A percentile compares a stretch with the other conserved stretches of the same genome.
phyloP scores from a whole-genome alignment of 1,140 invertebrate species.

The Patella vulgata region DNA sequence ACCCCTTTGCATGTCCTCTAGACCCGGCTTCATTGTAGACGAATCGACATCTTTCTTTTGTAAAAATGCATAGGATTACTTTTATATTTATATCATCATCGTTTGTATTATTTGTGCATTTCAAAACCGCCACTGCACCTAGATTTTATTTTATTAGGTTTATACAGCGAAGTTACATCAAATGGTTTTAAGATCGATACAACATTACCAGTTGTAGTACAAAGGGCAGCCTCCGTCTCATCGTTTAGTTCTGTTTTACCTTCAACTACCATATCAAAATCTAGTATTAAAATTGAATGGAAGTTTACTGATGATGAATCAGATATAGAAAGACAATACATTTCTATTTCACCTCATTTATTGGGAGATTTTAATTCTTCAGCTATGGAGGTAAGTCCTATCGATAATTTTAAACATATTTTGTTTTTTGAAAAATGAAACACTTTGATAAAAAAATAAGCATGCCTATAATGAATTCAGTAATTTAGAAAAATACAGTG shows the following conservation, averaged over 20 bases:
- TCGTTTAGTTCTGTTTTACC: conserved; percentile 2
- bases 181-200: conserved; percentile 39
- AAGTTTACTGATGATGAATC: conserved; percentile 27
- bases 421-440: too few species aligned
- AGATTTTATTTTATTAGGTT: conserved; percentile 9
- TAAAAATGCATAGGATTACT: too few species aligned
- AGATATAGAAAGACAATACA: conserved; percentile 31
- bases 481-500: too few species aligned
- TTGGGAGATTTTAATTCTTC: conserved; percentile 29
- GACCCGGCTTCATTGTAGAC: too few species aligned
- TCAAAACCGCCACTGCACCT: too few species aligned
- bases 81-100: too few species aligned
- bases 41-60: too few species aligned
- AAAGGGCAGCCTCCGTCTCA: conserved; percentile 21
- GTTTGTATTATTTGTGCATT: too few species aligned
- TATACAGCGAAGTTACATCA: conserved; percentile 21
- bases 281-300: conserved; percentile 33
- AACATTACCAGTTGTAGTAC: conserved; percentile 15
- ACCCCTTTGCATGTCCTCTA: too few species aligned
- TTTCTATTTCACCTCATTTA: conserved; percentile 35
- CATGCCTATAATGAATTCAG: too few species aligned
- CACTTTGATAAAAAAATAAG: too few species aligned
- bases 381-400: conserved; percentile 29
- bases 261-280: conserved; percentile 17
- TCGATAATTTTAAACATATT: too few species aligned